Percentiles rank a stretch among this genome's conserved stretches.
These are phyloP conservation scores for Micromesistius poutassou DNA, from an alignment of 2,797 vertebrate species.

Conservation along the genomic window DNA sequence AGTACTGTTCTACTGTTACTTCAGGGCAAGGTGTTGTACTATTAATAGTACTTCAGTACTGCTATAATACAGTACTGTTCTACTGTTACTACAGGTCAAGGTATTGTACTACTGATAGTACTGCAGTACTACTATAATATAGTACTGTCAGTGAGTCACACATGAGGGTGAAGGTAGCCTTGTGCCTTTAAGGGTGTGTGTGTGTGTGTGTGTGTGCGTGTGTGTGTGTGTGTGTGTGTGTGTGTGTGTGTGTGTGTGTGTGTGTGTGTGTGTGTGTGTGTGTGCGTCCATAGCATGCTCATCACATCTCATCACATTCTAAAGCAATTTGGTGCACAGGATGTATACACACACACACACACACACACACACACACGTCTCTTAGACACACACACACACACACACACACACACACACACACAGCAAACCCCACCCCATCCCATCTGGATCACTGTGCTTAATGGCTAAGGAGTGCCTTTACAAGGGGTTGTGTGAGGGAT, in stretches of 20 bases:
- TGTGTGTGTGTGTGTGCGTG: neutral
- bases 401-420: conserved; percentile 9
- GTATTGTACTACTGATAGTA: no score
- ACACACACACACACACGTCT: conserved; percentile 9
- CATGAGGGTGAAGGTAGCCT: neutral
- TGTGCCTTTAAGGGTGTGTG: conserved; percentile 11
- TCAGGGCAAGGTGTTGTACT: neutral
- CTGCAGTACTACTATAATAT: neutral
- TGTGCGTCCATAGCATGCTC: neutral
- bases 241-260: neutral
- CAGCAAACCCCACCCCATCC: neutral
- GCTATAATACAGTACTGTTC: neutral
- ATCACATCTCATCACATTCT: no score
- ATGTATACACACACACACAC: conserved; percentile 14
- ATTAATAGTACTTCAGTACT: neutral
- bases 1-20: neutral
- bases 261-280: neutral
- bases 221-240: neutral
- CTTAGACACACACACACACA: conserved; percentile 2
- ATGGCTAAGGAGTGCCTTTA: conserved; percentile 13
- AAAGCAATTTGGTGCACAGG: conserved; percentile 23
- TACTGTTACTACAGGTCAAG: no score
- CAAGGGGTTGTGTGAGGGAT: conserved; percentile 3
- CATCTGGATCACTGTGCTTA: conserved; percentile 4
- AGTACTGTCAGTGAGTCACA: neutral